phyloP scores from a whole-genome alignment of 1,140 invertebrate genomes.

The Drosophila nannoptera region DNA sequence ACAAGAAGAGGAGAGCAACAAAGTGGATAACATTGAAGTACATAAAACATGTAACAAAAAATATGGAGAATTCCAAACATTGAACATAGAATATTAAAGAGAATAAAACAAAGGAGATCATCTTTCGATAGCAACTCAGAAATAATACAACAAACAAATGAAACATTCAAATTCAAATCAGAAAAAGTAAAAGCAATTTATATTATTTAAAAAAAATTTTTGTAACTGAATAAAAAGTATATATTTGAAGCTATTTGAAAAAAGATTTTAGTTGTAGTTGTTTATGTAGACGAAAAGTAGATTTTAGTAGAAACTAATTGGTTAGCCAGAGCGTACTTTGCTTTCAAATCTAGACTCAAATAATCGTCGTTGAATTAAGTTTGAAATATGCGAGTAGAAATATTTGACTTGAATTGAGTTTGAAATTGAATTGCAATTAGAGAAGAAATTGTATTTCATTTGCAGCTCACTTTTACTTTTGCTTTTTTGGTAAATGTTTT shows the following conservation, averaged over 20 bases:
- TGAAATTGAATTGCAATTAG: slow-evolving; percentile 4
- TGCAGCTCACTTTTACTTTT: slow-evolving; percentile 38
- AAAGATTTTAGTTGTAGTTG: slow-evolving; percentile 34
- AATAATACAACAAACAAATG: slow-evolving; percentile 46
- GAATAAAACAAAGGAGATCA: slow-evolving; percentile 13
- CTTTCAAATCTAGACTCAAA: slow-evolving; percentile 52
- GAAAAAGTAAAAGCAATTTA: slow-evolving; percentile 43
- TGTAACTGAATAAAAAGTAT: neutral
- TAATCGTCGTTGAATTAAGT: slow-evolving; percentile 30
- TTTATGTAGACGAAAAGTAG: slow-evolving; percentile 63
- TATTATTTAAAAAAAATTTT: slow-evolving; percentile 31
- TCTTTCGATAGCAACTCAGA: neutral
- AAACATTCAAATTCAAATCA: slow-evolving; percentile 15
- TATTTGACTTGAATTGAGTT: slow-evolving; percentile 15
- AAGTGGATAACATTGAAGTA: slow-evolving; percentile 11
- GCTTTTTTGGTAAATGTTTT: slow-evolving; percentile 38
- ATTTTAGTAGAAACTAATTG: slow-evolving; percentile 44
- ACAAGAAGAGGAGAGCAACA: neutral
- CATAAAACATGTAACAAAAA: slow-evolving; percentile 26
- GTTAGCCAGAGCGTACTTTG: slow-evolving; percentile 59
- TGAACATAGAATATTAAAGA: slow-evolving; percentile 25
- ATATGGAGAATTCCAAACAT: slow-evolving; percentile 10
- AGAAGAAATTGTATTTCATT: slow-evolving; percentile 26
- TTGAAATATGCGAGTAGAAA: slow-evolving; percentile 26
- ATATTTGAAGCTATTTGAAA: slow-evolving; percentile 62